Base-by-base conservation (phyloP, 2,888 invertebrate species). In the Drosophila helvetica region DNA sequence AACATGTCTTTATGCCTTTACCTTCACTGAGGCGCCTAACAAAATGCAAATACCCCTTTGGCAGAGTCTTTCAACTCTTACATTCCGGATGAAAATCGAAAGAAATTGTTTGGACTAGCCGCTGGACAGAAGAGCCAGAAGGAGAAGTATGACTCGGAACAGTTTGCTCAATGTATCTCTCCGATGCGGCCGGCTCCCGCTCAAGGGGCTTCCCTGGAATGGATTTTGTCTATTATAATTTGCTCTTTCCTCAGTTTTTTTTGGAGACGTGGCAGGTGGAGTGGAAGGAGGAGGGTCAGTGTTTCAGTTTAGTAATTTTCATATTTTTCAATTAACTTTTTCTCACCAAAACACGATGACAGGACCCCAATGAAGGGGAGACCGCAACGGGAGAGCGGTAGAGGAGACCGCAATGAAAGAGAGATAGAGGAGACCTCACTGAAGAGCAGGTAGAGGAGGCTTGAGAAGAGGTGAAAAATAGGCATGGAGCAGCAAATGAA, bases 281-380 rank as follows among this genome's bases (percentile, higher is more conserved):
- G 33, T 12, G 33, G 12, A 12, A 33, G 12, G 33, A 15, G 33
- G 12, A 33, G 33, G 10, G 27, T 8, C 59, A 46, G 25, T 43
- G 66, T 38, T 38, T 15, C 38, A 48, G 47, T 38, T 52, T 43
- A 55, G 67, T 70, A 68, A 86, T 82, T 80, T 86, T 71, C 84
- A 83, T 83, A 53, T 84, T 77, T 84, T 81, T 75, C 71, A 83
- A 84, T 83, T 84, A 84, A 54, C 46, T 56, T 66, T 74, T 57
- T 62, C 57, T 30, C 66, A 25, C 15, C 50, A 57, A 59, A 60
- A 70, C 75, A 73, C 72, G 67, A 68, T 1, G 70, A 68, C 62
- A 56, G 75, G 73, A 59, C 66, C 70, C 52, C 27, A 55, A 53
- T 57, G 74, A 53, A 56, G 51, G 42, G 56, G 17, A 2, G 38